Evolutionary conservation across 64 coral and sea anemone genomes (phyloP).

Genomic region (Trachythela sp.): DNA sequence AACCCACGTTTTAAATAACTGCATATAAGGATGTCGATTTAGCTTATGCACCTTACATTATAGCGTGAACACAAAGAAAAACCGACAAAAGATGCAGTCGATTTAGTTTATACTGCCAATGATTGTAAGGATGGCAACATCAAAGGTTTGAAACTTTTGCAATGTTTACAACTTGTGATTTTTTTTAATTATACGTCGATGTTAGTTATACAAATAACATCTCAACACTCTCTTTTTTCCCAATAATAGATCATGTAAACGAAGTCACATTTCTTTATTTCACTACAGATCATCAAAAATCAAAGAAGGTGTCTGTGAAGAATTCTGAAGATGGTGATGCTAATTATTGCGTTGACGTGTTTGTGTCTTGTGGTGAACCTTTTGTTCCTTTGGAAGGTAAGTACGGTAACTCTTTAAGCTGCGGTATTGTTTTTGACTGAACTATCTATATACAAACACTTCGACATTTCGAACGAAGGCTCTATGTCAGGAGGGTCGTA

Average conservation of each 20-base stretch:
- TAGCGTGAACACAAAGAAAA: background rate
- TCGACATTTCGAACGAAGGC: too few relatives aligned
- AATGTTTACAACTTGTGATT: too few relatives aligned
- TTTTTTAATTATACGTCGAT: too few relatives aligned
- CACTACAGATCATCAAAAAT: background rate
- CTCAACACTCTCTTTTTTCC: too few relatives aligned
- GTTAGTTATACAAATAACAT: too few relatives aligned
- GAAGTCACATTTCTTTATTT: background rate
- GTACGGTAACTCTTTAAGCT: too few relatives aligned
- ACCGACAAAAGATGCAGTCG: background rate
- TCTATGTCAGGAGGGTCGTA: too few relatives aligned
- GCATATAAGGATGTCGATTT: too few relatives aligned
- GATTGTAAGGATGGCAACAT: background rate
- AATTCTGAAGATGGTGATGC: background rate
- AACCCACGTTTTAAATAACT: too few relatives aligned
- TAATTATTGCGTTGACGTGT: constrained; percentile 82
- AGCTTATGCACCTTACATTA: background rate
- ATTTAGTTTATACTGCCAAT: background rate
- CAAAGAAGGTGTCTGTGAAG: background rate
- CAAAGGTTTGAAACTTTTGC: background rate
- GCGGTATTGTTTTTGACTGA: too few relatives aligned
- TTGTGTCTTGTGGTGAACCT: constrained; percentile 96
- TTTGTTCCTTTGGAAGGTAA: constrained; percentile 90
- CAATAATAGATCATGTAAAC: too few relatives aligned
- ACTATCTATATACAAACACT: too few relatives aligned